Base-by-base conservation (phyloP, 2,888 invertebrate genomes). In the Hoplodrina blanda region DNA sequence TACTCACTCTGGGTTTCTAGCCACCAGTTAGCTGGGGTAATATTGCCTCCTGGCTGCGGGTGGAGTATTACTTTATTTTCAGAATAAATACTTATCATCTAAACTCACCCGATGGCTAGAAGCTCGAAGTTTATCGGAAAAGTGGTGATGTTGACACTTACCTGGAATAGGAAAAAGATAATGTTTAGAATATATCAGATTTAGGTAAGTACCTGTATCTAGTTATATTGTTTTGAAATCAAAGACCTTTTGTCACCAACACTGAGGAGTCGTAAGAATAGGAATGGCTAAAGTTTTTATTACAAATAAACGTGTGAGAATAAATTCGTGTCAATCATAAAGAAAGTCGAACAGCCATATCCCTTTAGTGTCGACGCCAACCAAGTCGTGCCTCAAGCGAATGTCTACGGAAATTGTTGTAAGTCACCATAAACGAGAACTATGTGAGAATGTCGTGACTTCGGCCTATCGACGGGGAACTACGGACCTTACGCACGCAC, bases 401-500 rank as follows among this genome's bases (percentile, higher is more conserved):
- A 83, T 83, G 66, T 77, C 64, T 71, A 30, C 63, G 59, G 50
- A 76, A 73, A 68, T 49, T 53, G 30, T 68, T 65, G 19, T 61
- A 20, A 69, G 61, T 20, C 55, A 19, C 61, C 69, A 84, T 82
- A 76, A 82, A 66, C 64, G 69, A 72, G 62, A 83, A 74, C 59
- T 85, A 78, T 79, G 81, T 19, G 76, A 62, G 67, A 56, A 85
- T 85, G 52, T 62, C 87, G 79, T 83, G 83, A 68, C 80, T 68
- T 15, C 30, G 52, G 37, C 61, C 69, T 61, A 73, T 76, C 53
- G 55, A 50, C 33, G 33, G 44, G 55, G 41, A 13, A 62, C 56
- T 46, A 70, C 57, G 60, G 41, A 55, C 62, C 37, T 52, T 37
- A 49, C 62, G 69, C 69, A 79, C 78, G 76, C 80, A 69, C 61